Evolutionary conservation across 1,140 invertebrate genomes (phyloP).

Genomic region (Bombyx mandarina): DNA sequence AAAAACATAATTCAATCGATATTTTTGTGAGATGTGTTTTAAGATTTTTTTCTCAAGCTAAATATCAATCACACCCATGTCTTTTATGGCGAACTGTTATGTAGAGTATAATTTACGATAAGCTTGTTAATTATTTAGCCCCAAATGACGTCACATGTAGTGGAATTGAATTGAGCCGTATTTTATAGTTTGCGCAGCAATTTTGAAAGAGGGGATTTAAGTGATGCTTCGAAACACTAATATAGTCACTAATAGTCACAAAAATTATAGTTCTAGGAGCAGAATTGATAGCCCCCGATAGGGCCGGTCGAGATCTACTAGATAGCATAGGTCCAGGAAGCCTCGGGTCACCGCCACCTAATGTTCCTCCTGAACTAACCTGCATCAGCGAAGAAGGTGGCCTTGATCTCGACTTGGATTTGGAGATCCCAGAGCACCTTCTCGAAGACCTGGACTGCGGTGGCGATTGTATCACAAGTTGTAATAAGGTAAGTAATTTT

Average conservation of each 20-base stretch:
- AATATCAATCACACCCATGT: too few species aligned
- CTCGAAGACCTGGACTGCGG: constrained; percentile 86
- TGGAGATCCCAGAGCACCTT: constrained; percentile 81
- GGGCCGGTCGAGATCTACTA: constrained; percentile 43
- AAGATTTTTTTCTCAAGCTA: too few species aligned
- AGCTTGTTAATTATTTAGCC: too few species aligned
- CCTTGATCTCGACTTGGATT: constrained; percentile 81
- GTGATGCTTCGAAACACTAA: neutral
- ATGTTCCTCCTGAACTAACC: constrained; percentile 80
- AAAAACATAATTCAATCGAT: too few species aligned
- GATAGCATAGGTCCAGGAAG: constrained; percentile 54
- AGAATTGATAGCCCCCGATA: constrained; percentile 62
- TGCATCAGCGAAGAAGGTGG: constrained; percentile 91
- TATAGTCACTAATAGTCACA: neutral
- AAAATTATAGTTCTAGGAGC: constrained; percentile 62
- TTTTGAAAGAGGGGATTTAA: neutral
- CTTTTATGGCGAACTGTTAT: too few species aligned
- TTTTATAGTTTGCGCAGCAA: neutral
- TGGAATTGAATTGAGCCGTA: too few species aligned
- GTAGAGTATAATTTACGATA: too few species aligned
- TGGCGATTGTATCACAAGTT: constrained; percentile 89
- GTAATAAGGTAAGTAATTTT: constrained; percentile 78
- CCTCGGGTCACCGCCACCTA: constrained; percentile 55
- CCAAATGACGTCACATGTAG: too few species aligned
- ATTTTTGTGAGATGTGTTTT: too few species aligned